These are phyloP conservation scores for Diaphora mendica DNA, from an alignment of 2,888 invertebrate genomes.

Conservation along the genomic window DNA sequence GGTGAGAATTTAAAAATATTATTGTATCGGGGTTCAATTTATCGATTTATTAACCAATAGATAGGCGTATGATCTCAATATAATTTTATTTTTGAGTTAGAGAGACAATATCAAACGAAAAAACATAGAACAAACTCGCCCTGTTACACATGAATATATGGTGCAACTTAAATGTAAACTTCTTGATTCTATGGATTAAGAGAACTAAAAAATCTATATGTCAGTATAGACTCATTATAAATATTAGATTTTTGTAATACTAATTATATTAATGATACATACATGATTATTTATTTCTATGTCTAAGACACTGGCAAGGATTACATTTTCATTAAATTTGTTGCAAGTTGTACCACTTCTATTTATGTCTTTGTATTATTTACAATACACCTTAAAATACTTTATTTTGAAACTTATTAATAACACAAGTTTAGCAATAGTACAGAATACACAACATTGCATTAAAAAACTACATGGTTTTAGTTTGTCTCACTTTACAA, in stretches of 20 bases:
- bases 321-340: not conserved
- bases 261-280: not conserved
- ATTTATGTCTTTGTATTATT: constrained; percentile 38
- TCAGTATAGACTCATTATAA: not conserved
- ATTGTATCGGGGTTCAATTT: not conserved
- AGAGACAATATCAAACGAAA: not conserved
- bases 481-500: constrained; percentile 24
- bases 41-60: not conserved
- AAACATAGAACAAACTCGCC: not conserved
- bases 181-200: not conserved
- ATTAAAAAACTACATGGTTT: constrained; percentile 28
- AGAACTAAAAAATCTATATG: not conserved
- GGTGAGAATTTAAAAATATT: not conserved
- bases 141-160: not conserved
- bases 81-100: not conserved
- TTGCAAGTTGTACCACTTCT: constrained; percentile 31
- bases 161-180: not conserved
- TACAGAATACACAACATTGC: constrained; percentile 33
- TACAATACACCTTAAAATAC: constrained; percentile 35
- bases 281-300: not conserved
- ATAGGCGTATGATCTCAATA: not conserved
- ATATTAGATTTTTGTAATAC: not conserved
- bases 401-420: constrained; percentile 40
- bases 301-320: not conserved
- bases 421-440: constrained; percentile 53